Evolutionary conservation across 2,797 vertebrate species (phyloP).

Genomic region (Galago senegalensis): DNA sequence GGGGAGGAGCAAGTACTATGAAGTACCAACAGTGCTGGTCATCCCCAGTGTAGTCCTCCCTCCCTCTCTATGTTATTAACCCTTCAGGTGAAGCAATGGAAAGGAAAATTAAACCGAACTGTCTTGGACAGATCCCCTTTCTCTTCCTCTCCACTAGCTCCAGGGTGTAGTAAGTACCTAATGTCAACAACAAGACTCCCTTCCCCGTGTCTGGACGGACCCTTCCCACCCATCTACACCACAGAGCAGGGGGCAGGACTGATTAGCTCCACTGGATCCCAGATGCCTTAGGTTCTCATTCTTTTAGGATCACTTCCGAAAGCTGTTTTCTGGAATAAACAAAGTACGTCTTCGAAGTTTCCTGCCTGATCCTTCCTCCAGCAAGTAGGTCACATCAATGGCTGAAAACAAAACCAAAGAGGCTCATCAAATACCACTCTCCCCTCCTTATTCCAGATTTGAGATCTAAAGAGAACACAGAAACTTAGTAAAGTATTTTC

Average conservation of each 20-base stretch:
- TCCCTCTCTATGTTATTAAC: constrained; percentile 39
- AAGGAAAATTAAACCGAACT: constrained; percentile 86
- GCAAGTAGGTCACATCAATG: constrained; percentile 98
- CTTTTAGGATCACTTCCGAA: constrained; percentile 93
- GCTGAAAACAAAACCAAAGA: constrained; percentile 89
- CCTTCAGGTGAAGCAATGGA: constrained; percentile 84
- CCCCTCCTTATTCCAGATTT: background rate
- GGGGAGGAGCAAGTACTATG: constrained; percentile 52
- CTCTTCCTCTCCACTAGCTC: constrained; percentile 69
- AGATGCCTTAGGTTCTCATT: constrained; percentile 60
- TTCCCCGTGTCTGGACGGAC: constrained; percentile 76
- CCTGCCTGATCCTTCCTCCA: constrained; percentile 97
- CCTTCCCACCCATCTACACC: constrained; percentile 65
- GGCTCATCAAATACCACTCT: background rate
- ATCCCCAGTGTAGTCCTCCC: background rate
- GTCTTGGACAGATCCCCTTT: constrained; percentile 83
- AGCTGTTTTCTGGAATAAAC: constrained; percentile 94
- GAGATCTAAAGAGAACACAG: background rate
- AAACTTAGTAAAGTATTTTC: background rate
- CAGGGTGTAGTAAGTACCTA: constrained; percentile 89
- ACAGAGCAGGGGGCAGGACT: constrained; percentile 76
- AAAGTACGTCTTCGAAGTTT: constrained; percentile 95
- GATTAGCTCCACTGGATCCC: constrained; percentile 56
- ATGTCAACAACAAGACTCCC: constrained; percentile 79
- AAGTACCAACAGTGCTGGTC: constrained; percentile 69